Evolutionary conservation across 2,888 invertebrate species (phyloP), one percentile per base, ranked within the genome.

Genomic region (Alitta virens): DNA sequence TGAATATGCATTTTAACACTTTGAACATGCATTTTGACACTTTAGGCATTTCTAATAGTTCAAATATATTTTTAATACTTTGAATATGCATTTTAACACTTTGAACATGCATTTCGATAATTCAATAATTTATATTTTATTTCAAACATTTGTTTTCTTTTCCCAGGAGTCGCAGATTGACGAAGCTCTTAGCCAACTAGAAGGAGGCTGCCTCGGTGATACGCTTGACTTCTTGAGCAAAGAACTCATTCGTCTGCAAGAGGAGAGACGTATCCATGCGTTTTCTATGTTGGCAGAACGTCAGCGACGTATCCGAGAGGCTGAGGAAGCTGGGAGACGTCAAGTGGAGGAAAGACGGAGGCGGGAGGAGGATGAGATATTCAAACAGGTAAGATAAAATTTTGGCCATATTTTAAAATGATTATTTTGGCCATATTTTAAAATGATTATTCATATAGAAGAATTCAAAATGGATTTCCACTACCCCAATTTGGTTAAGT

Each of bases 201-300:
- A 91, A 74, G 91, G 91, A 0, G 86, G 85, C 1, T 63, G 62
- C 46, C 85, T 91, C 12, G 88, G 90, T 0, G 88, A 88, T 9
- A 86, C 90, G 27, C 83, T 92, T 65, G 89, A 88, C 72, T 89
- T 88, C 78, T 82, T 94, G 18, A 88, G 88, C 78, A 90, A 92
- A 78, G 93, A 94, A 81, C 83, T 92, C 68, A 80, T 87, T 14
- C 85, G 91, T 14, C 82, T 94, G 1, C 85, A 89, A 66, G 90
- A 91, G 71, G 92, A 93, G 78, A 85, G 91, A 5, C 86, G 88
- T 63, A 87, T 90, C 16, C 92, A 93, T 72, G 91, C 91, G 0
- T 87, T 90, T 76, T 87, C 89, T 26, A 84, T 92, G 70, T 82
- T 92, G 43, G 90, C 91, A 0, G 91, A 92, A 73, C 85, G 90